phyloP scores from a whole-genome alignment of 2,797 vertebrate genomes.

The Ispidina picta region DNA sequence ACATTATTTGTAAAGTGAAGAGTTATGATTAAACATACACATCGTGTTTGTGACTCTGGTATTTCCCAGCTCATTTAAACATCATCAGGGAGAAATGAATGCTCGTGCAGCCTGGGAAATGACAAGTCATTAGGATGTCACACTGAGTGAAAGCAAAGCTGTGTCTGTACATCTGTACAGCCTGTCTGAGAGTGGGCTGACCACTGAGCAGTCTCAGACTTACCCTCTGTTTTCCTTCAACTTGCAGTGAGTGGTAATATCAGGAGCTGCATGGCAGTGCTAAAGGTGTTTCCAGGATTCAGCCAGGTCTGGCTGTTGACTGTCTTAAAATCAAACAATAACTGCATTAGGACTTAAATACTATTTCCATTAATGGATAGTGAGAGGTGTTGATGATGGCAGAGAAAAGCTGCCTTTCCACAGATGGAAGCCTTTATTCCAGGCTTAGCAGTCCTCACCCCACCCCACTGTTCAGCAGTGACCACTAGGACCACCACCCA shows the following conservation, averaged over 20 bases:
- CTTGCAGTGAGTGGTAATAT: background rate
- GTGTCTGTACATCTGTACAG: background rate
- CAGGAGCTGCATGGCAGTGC: background rate
- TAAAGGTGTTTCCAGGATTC: background rate
- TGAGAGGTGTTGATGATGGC: background rate
- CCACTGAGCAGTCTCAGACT: background rate
- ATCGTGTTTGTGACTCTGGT: constrained; percentile 17
- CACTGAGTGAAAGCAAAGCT: background rate
- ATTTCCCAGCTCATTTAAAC: constrained; percentile 12
- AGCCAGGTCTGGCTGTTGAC: background rate
- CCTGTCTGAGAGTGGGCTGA: background rate
- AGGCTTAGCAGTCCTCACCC: background rate
- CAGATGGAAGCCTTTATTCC: background rate
- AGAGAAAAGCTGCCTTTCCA: background rate
- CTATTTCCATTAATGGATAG: background rate
- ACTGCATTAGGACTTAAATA: background rate
- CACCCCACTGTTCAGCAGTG: background rate
- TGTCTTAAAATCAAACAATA: background rate
- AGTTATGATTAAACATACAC: constrained; percentile 5
- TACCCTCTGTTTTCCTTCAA: too few species aligned
- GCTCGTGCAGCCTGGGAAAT: background rate
- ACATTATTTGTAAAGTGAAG: constrained; percentile 39
- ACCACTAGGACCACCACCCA: background rate
- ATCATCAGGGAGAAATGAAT: constrained; percentile 3
- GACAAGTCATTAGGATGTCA: background rate